These are phyloP conservation scores for Metridium senile DNA, from an alignment of 92 coral and sea anemone genomes.

Conservation along the genomic window DNA sequence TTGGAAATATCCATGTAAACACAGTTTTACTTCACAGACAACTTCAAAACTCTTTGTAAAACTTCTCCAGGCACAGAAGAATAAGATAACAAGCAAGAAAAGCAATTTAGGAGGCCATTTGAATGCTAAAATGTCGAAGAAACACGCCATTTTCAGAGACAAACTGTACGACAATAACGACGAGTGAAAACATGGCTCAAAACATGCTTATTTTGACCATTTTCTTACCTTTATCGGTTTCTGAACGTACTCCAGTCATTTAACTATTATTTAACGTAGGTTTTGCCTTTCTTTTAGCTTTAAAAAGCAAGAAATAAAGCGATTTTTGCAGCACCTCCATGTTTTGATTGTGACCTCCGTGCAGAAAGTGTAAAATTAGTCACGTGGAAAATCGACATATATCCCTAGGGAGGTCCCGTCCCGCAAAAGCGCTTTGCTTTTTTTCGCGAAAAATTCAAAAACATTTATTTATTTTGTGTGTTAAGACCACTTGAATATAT, in stretches of 20 bases:
- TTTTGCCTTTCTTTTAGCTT: background rate
- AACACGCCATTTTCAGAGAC: background rate
- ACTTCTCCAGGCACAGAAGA: background rate
- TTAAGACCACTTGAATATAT: too few relatives aligned
- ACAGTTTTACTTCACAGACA: too few relatives aligned
- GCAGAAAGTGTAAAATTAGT: background rate
- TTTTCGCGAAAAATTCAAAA: too few relatives aligned
- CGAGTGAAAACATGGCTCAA: background rate
- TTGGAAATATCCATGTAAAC: too few relatives aligned
- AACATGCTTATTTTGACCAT: background rate
- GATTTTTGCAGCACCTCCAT: background rate
- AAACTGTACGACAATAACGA: background rate
- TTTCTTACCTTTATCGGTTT: background rate
- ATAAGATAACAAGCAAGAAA: background rate
- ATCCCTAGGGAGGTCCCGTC: too few relatives aligned
- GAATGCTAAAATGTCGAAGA: background rate
- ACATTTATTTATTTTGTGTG: too few relatives aligned
- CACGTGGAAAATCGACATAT: slow-evolving; percentile 2
- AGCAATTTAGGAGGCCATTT: background rate
- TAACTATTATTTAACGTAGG: background rate
- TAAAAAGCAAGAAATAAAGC: background rate
- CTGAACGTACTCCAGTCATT: background rate
- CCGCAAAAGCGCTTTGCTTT: too few relatives aligned
- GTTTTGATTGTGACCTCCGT: background rate
- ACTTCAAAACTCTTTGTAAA: too few relatives aligned